These are phyloP conservation scores for Sinodicranocentrus sp. DNA, from an alignment of 2,888 invertebrate genomes.

Conservation along the genomic window DNA sequence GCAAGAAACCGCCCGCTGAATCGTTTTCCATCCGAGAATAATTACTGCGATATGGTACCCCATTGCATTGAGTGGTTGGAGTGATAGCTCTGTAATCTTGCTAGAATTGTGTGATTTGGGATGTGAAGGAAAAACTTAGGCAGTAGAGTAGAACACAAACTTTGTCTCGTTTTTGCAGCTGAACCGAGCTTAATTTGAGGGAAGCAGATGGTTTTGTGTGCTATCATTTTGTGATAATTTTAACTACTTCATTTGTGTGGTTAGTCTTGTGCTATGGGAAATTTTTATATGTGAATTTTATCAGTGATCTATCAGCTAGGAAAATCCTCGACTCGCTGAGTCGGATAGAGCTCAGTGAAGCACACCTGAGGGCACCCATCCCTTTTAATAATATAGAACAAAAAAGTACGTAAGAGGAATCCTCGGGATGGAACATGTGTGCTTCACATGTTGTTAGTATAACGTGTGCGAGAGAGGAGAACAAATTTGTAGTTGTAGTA, in stretches of 20 bases:
- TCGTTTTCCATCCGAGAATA: background rate
- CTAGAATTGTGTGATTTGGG: conserved; percentile 31
- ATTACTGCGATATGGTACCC: background rate
- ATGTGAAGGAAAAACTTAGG: conserved; percentile 2
- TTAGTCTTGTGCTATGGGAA: no score
- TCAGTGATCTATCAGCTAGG: background rate
- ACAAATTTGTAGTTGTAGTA: no score
- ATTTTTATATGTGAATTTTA: no score
- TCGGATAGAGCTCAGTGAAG: conserved; percentile 22
- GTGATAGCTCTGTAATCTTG: conserved; percentile 48
- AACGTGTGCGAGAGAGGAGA: no score
- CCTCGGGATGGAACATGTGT: background rate
- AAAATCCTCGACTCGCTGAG: background rate
- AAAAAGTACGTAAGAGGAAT: no score
- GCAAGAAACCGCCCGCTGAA: background rate
- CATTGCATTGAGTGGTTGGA: background rate
- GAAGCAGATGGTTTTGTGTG: conserved; percentile 12
- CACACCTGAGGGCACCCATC: conserved; percentile 31
- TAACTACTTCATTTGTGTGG: no score
- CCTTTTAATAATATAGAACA: conserved; percentile 19
- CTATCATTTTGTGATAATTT: conserved; percentile 24
- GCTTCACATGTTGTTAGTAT: background rate
- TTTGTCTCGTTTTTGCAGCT: background rate
- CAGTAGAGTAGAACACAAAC: no score
- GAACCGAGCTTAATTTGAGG: background rate